These are phyloP conservation scores for Cosmia trapezina DNA, from an alignment of 2,888 invertebrate genomes.

Conservation along the genomic window DNA sequence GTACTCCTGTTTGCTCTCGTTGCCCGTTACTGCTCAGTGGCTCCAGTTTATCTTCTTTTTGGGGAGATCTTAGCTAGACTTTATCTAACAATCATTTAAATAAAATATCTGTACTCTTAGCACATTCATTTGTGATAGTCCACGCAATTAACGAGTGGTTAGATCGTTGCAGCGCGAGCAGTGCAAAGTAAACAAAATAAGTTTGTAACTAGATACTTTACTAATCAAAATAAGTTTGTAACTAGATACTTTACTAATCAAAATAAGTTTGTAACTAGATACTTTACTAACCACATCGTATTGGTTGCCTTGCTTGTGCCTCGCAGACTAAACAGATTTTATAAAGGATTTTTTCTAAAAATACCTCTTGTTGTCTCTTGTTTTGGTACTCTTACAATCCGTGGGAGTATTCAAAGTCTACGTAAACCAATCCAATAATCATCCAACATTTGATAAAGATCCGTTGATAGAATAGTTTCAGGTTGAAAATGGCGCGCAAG, in stretches of 20 bases:
- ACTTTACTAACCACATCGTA: too few species aligned
- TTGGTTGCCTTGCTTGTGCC: too few species aligned
- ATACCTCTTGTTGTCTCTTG: too few species aligned
- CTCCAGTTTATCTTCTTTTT: too few species aligned
- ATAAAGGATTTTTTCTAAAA: too few species aligned
- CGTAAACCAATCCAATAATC: neutral
- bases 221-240: neutral
- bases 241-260: neutral
- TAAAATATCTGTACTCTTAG: neutral
- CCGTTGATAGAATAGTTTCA: neutral
- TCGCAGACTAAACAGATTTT: too few species aligned
- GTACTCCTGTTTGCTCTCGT: constrained; percentile 30
- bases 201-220: constrained; percentile 1
- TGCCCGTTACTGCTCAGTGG: constrained; percentile 7
- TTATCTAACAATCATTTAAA: neutral
- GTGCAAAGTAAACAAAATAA: neutral
- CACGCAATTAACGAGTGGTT: neutral
- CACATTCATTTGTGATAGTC: neutral
- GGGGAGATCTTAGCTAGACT: neutral
- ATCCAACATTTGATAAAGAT: neutral
- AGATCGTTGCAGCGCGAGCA: too few species aligned
- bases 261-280: constrained; percentile 1
- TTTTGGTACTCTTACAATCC: neutral
- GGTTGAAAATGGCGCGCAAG: neutral
- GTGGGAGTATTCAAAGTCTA: neutral